Base-by-base conservation (phyloP, 2,113 vertebrate species). In the Sylvilagus bachmani region DNA sequence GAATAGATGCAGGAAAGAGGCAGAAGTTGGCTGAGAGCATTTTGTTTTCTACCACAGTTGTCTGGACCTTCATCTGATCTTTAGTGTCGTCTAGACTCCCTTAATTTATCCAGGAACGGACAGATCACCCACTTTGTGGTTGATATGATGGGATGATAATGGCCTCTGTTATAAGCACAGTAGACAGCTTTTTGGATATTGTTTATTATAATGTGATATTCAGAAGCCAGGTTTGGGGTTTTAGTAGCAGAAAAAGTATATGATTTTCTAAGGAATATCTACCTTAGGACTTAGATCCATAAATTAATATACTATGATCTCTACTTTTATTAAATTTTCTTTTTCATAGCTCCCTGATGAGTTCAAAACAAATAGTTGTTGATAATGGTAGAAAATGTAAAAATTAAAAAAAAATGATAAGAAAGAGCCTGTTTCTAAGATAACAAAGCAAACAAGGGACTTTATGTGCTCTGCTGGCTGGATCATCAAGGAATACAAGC, bases 161-260 rank as follows among this genome's bases (percentile, higher is more conserved):
- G 19, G 1, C 0, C 27, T 83, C 31, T 86, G 6, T 87, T 86
- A 58, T 29, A 77, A 17, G 1, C 21, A 25, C 10, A 67, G 49
- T 8, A 64, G 49, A 17, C 10, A 61, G 3, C 13, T 17, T 93
- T 81, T 55, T 67, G 29, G 2, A 19, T 67, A 83, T 94, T 44
- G 44, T 1, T 44, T 75, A 58, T 61, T 73, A 78, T 33, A 49
- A 55, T 81, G 19, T 51, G 38, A 87, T 3, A 58, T 2, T 83
- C 10, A 74, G 17, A 88, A 69, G 8, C 24, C 69, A 38, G 16
- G 3, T 94, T 89, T 74, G 21, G 3, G 0, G 10, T 66, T 82
- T 91, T 91, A 91, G 25, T 44, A 86, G 31, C 89, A 79, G 86
- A 86, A 93, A 87, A 85, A 64, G 36, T 27, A 77, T 3, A 69